Evolutionary conservation across 2,888 invertebrate species (phyloP), one percentile per base, ranked within the genome.

Genomic region (Metellina segmentata): DNA sequence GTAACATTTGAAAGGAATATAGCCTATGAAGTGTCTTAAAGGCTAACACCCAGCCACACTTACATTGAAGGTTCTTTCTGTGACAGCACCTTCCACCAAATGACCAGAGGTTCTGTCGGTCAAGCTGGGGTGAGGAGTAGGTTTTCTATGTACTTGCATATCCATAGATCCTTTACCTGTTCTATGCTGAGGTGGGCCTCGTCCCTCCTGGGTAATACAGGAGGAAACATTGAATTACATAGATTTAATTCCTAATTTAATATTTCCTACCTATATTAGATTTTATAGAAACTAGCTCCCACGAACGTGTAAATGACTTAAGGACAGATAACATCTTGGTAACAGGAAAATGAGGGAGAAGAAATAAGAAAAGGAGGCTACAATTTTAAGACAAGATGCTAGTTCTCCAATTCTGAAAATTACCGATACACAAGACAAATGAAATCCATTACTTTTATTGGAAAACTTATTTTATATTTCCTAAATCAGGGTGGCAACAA

Each of bases 81-180:
- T 69, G 71, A 87, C 72, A 71, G 85, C 71, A 81, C 89, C 88
- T 82, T 92, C 92, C 85, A 81, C 89, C 87, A 92, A 82, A 78
- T 91, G 86, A 34, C 81, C 79, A 86, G 92, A 77, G 19, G 92
- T 85, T 72, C 92, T 92, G 89, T 92, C 92, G 16, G 89, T 69
- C 83, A 92, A 69, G 88, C 81, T 82, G 85, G 92, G 79, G 53
- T 92, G 89, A 19, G 92, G 34, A 13, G 92, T 77, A 7, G 86
- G 74, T 82, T 92, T 92, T 71, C 89, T 92, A 78, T 91, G 91
- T 48, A 87, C 87, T 78, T 82, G 91, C 77, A 92, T 86, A 51
- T 92, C 92, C 82, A 86, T 20, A n/a, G 85, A 61, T 81, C 89
- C 89, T 89, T 92, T 92, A 77, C 92, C 92, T 85, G 92, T 89